Percentiles rank a stretch among this genome's conserved stretches.
phyloP scores from a whole-genome alignment of 2,797 vertebrate genomes.

The Ctenosaura bakeri region DNA sequence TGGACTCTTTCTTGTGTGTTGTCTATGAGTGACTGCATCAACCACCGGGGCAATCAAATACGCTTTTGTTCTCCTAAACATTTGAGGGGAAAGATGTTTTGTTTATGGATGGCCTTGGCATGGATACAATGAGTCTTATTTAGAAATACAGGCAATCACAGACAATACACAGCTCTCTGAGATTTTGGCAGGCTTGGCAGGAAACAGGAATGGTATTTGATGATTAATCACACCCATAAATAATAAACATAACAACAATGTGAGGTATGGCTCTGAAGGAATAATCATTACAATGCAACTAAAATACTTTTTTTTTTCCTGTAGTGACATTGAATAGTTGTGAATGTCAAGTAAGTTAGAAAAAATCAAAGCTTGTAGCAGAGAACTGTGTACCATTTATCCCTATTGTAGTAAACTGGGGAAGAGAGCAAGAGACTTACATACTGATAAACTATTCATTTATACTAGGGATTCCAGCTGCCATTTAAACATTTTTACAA shows the following conservation, averaged over 20 bases:
- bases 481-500: not conserved
- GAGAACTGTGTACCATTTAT: conserved; percentile 22
- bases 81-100: conserved; percentile 30
- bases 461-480: conserved; percentile 9
- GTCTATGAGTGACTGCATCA: conserved; percentile 37
- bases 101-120: conserved; percentile 29
- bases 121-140: conserved; percentile 37
- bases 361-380: conserved; percentile 3
- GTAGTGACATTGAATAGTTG: conserved; percentile 20
- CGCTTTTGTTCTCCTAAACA: conserved; percentile 32
- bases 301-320: not conserved
- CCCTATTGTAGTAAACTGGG: not conserved
- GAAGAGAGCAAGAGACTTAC: not conserved
- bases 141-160: conserved; percentile 13
- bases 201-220: conserved; percentile 41
- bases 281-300: not conserved
- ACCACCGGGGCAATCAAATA: conserved; percentile 26
- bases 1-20: conserved; percentile 34
- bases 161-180: conserved; percentile 30
- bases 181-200: conserved; percentile 26
- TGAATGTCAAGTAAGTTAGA: conserved; percentile 14
- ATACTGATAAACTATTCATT: not conserved
- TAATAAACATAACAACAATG: conserved; percentile 31
- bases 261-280: conserved; percentile 13
- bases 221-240: conserved; percentile 34